Evolutionary conservation across 1,140 invertebrate genomes (phyloP), one percentile per base, ranked within the genome.

Genomic region (Muscidifurax raptorellus): DNA sequence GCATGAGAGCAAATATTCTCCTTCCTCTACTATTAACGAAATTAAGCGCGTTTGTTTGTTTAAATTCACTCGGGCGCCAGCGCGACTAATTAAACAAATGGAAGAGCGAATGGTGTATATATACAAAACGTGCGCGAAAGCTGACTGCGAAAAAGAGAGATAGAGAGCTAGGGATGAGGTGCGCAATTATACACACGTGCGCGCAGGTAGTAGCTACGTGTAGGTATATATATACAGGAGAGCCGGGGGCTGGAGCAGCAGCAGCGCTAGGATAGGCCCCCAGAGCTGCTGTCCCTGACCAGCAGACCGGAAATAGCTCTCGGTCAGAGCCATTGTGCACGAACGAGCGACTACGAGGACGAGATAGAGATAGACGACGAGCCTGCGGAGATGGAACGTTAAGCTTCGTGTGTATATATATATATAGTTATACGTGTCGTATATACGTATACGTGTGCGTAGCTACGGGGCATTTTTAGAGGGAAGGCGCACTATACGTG

Each of bases 291-390:
- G 89, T 88, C 88, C 87, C 85, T 90, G 88, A 89, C 87, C 86
- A 88, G 72, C 72, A 86, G 75, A 89, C 87, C 88, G 88, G 86
- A 90, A 90, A 88, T 87, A 88, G 87, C 86, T 82, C 85, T 87
- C 84, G 86, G 86, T 84, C 87, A 82, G 25, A 88, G 85, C 82
- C 66, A 89, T 88, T 88, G 86, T 90, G 86, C 86, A 88, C 72
- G 80, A 89, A 85, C 81, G 36, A 89, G 59, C 47, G 78, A 36
- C 69, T 75, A 86, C 80, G 84, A 83, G 81, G 79, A 83, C 71
- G 83, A 78, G 76, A 78, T 59, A 47, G 44, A 27, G 81, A 74
- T 28, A 13, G 28, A 74, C 22, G 52, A n/a, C 52, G 52, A 59
- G 52, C 52, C 52, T 59, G 52, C 52, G 52, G 25, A 75, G 66